Evolutionary conservation across 30 jellyfish, hydroid and myxozoan species (phyloP), one percentile per base, ranked within the genome.

Genomic region (Nemopilema nomurai): DNA sequence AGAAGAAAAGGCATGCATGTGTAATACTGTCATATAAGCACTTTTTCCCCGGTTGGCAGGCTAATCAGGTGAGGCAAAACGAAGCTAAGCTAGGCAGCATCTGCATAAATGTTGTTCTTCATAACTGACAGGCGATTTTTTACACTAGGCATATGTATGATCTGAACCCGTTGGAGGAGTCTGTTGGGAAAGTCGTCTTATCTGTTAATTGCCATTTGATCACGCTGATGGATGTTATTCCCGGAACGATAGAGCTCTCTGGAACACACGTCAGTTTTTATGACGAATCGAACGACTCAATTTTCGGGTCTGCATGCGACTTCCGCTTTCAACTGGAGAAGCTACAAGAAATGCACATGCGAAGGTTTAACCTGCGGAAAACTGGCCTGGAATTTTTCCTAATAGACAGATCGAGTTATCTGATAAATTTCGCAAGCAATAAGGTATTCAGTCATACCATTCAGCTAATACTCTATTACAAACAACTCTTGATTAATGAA

Each of bases 331-430:
- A 95, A 17, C 87, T 92, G 49, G 97, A 88, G 27, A 94, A 93
- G 78, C 92, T 93, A 0, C 87, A 92, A 50, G 98, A 93, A 49
- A 69, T 93, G 81, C 95, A 93, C 83, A 84, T 86, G 84, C 75
- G 98, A 49, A 64, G 97, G 27, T 85, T 76, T 63, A 93, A 88
- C 33, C 86, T 93, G 23, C 96, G 96, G 18, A 93, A 93, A 65
- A 88, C 91, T 68, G 97, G 96, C 0, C 41, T 93, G 80, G 98
- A 93, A 71, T 93, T 93, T 71, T 93, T 93, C 70, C 63, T 93
- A 65, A 52, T 82, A 25, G 97, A 93, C 70, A 77, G 98, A 67
- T 83, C 97, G 50, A 93, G 96, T 72, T 89, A 71, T 89, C 77
- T 93, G 29, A 84, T 93, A 23, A 93, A 89, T 69, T 93, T 93